These are phyloP conservation scores for Pipistrellus kuhlii DNA, from an alignment of 2,797 vertebrate genomes.

Conservation along the genomic window DNA sequence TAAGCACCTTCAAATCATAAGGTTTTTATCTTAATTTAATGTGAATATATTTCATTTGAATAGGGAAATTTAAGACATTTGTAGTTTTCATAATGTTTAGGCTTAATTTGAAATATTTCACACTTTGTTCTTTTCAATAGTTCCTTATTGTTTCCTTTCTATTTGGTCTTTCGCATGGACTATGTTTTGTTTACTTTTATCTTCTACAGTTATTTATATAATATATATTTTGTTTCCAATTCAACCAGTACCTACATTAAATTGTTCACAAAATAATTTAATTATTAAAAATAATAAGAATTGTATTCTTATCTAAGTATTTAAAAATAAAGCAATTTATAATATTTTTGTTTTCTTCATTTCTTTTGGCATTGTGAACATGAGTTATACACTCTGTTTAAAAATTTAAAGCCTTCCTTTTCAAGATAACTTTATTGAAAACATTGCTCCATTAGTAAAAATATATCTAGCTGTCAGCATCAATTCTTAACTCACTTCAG, in stretches of 20 bases:
- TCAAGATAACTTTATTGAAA: background rate
- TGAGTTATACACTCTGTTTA: background rate
- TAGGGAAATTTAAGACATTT: conserved; percentile 56
- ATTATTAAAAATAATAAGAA: background rate
- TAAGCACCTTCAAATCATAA: conserved; percentile 17
- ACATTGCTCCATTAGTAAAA: background rate
- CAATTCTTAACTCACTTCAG: background rate
- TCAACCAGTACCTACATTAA: background rate
- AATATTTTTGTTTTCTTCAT: background rate
- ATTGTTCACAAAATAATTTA: background rate
- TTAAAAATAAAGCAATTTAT: background rate
- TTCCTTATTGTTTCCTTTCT: conserved; percentile 9
- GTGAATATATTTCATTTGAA: conserved; percentile 56
- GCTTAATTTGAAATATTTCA: conserved; percentile 18
- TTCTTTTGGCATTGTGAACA: background rate
- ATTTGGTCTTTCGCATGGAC: background rate
- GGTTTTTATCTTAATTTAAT: conserved; percentile 53
- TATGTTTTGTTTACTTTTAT: conserved; percentile 50
- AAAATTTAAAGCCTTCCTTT: background rate
- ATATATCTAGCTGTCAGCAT: background rate
- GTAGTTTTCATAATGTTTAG: conserved; percentile 53
- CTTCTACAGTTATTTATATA: conserved; percentile 53
- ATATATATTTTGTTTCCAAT: conserved; percentile 14
- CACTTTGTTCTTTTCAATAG: conserved; percentile 7
- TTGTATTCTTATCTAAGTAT: background rate